A percentile compares a stretch with the other conserved stretches of the same genome.
Evolutionary conservation across 2,113 vertebrate genomes (phyloP).

Genomic region (Scalopus aquaticus): DNA sequence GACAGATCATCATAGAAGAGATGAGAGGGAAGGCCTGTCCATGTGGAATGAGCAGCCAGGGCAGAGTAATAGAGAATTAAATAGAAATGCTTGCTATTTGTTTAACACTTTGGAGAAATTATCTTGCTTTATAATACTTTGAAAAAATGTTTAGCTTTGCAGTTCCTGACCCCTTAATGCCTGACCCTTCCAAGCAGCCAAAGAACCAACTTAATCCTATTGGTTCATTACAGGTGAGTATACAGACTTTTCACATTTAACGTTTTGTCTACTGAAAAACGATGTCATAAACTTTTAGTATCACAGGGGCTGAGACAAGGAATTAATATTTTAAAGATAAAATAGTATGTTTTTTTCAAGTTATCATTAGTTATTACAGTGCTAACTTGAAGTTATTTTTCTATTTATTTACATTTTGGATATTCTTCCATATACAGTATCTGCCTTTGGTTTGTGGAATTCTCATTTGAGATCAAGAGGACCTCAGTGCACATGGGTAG

Average conservation of each 20-base stretch:
- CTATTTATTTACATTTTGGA: neutral
- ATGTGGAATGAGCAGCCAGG: neutral
- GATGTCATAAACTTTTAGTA: neutral
- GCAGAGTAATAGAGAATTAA: neutral
- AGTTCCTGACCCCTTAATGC: conserved; percentile 79
- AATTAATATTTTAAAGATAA: conserved; percentile 50
- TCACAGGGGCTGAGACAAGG: neutral
- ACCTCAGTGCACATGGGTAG: conserved; percentile 41
- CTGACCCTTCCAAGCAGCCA: conserved; percentile 80
- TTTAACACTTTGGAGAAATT: neutral
- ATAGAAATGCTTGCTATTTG: neutral
- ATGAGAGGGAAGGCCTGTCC: neutral
- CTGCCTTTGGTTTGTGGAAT: conserved; percentile 52
- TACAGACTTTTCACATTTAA: neutral
- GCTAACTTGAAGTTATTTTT: conserved; percentile 55
- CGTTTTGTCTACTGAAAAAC: conserved; percentile 44
- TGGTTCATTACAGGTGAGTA: conserved; percentile 83
- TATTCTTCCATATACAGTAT: conserved; percentile 60
- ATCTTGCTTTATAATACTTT: conserved; percentile 56
- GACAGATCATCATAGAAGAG: neutral
- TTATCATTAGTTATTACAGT: conserved; percentile 34
- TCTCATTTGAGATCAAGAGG: conserved; percentile 46
- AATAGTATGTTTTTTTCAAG: conserved; percentile 7
- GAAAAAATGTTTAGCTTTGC: conserved; percentile 81
- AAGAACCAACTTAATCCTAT: conserved; percentile 84